A percentile compares a stretch with the other conserved stretches of the same genome.
Conservation (phyloP, 2,888 invertebrate species). For the Tholera decimalis region DNA sequence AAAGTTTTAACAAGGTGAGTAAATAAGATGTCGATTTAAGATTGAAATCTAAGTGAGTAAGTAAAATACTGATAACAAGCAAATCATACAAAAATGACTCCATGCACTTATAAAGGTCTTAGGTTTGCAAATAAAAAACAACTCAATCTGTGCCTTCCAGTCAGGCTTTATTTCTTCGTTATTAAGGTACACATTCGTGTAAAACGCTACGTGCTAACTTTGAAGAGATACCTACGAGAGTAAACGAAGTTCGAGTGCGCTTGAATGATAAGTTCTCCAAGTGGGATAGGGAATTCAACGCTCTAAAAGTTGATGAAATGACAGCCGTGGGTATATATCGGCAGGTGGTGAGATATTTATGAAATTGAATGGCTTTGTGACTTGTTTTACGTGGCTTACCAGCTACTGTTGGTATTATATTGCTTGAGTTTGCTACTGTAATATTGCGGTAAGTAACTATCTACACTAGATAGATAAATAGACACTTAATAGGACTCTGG, state of each 20-base stretch:
- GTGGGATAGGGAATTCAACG: constrained; percentile 76
- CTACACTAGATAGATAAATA: no score
- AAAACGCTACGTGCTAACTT: constrained; percentile 87
- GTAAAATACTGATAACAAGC: constrained; percentile 24
- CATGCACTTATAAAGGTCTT: constrained; percentile 35
- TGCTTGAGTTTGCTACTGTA: no score
- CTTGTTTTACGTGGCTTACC: constrained; percentile 18
- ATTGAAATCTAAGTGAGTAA: background rate
- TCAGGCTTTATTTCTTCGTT: constrained; percentile 68
- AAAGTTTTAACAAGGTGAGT: constrained; percentile 16
- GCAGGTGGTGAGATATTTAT: constrained; percentile 50
- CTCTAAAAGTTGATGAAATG: constrained; percentile 80
- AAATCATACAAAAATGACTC: constrained; percentile 39
- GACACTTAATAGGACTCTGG: no score
- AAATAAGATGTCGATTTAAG: background rate
- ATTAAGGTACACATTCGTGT: constrained; percentile 86
- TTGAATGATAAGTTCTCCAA: constrained; percentile 86
- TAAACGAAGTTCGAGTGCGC: constrained; percentile 84
- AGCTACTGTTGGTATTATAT: background rate
- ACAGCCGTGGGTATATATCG: constrained; percentile 53
- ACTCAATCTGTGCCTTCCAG: constrained; percentile 66
- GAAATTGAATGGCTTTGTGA: constrained; percentile 43
- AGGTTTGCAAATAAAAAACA: constrained; percentile 25
- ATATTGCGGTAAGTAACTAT: no score
- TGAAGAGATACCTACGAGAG: constrained; percentile 86